Base-by-base conservation (phyloP, 2,888 invertebrate genomes). In the Chrysopilus asiliformis region DNA sequence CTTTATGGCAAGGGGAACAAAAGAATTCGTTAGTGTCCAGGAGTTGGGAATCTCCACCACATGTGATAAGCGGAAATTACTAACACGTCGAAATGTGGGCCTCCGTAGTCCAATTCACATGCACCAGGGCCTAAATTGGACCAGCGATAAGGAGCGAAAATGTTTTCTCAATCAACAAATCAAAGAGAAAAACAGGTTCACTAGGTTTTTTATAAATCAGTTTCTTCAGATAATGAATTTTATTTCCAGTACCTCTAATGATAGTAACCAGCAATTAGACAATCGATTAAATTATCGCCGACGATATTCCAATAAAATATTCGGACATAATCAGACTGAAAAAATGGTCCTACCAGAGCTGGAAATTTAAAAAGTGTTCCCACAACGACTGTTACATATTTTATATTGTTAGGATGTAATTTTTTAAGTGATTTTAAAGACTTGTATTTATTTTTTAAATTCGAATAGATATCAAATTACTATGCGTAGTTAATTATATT, bases 131-230 rank as follows among this genome's bases (percentile, higher is more conserved):
- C 7, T 22, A 8, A 22, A 22, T 22, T 22, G 22, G 22, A 22
- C 7, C 10, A 22, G 22, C 22, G 38, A 42, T 36, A 42, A 42
- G 27, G 42, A 42, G 12, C 27, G 30, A 10, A 42, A 42, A 29
- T 42, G 42, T 25, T 39, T 31, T 18, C 34, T 37, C 24, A 42
- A 42, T 32, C 36, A 37, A 24, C 27, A 42, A 31, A 42, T 42
- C 17, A 42, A 26, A 5, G 14, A 26, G 14, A 5, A 10, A 26
- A 26, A 26, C 14, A 13, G 8, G 12, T 10, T 16, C 16, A 28
- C 14, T 9, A 28, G 28, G 28, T 16, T 28, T 8, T 4, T 28
- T n/a, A 18, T 10, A 18, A 18, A n/a, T 19, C 16, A 15, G 12
- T 17, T 31, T 31, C 15, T 6, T 10, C 10, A 12, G 31, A 8